A percentile compares a stretch with the other conserved stretches of the same genome.
Conservation (phyloP, 2,888 invertebrate species). For the Euspilapteryx auroguttella region DNA sequence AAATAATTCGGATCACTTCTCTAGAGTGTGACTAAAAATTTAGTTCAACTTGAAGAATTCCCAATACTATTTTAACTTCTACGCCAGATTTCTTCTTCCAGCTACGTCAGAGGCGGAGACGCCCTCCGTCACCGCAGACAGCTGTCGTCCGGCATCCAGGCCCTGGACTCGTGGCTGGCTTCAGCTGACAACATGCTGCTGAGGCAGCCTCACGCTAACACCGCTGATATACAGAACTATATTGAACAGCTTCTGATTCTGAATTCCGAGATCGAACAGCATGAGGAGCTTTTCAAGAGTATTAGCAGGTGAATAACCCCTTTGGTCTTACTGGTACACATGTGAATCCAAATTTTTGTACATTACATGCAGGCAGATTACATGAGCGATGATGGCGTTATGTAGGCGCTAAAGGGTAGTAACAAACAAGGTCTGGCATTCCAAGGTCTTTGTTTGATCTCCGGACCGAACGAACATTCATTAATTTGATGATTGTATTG, state of each 20-base stretch:
- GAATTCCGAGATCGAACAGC: conserved; percentile 80
- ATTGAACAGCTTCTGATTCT: conserved; percentile 76
- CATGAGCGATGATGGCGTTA: too few species aligned
- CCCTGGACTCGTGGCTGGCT: conserved; percentile 77
- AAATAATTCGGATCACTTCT: too few species aligned
- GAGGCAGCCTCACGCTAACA: conserved; percentile 72
- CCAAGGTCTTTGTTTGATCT: too few species aligned
- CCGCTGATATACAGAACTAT: conserved; percentile 78
- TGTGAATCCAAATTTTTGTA: not conserved
- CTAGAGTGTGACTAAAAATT: too few species aligned
- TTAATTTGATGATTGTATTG: too few species aligned
- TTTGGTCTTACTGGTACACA: not conserved
- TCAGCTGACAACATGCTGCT: conserved; percentile 73
- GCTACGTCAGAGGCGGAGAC: conserved; percentile 83
- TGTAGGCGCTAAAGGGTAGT: too few species aligned
- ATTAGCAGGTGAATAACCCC: conserved; percentile 67
- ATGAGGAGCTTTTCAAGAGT: conserved; percentile 87
- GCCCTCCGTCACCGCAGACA: conserved; percentile 80
- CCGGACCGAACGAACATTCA: too few species aligned
- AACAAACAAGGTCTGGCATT: too few species aligned
- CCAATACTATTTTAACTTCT: too few species aligned
- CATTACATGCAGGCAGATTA: not conserved
- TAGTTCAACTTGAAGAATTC: too few species aligned
- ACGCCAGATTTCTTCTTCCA: conserved; percentile 11
- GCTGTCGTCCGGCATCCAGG: conserved; percentile 73